Conservation (phyloP, 1,140 invertebrate species). For the Drosophila pruinosa region DNA sequence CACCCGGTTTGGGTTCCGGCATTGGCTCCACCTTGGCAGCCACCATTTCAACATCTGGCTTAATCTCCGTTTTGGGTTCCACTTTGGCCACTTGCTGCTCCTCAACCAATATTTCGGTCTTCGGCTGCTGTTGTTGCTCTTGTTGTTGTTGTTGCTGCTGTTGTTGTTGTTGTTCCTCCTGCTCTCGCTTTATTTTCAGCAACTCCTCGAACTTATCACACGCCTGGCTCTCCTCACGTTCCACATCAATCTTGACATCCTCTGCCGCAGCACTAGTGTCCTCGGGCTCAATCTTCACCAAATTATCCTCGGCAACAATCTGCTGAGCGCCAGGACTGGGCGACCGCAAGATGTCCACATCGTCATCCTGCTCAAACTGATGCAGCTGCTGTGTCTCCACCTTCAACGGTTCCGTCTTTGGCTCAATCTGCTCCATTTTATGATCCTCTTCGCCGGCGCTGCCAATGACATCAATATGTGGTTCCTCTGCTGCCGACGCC, state of each 20-base stretch:
- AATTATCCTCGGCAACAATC: conserved; percentile 79
- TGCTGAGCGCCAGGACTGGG: conserved; percentile 76
- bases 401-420: conserved; percentile 36
- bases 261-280: conserved; percentile 70
- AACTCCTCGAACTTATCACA: conserved; percentile 77
- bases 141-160: conserved; percentile 39
- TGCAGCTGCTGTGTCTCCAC: conserved; percentile 46
- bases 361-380: conserved; percentile 75
- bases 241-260: conserved; percentile 80
- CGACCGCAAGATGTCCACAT: conserved; percentile 76
- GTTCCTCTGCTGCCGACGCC: conserved; percentile 35
- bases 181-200: conserved; percentile 63
- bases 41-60: not conserved
- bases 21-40: conserved; percentile 25
- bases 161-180: conserved; percentile 65
- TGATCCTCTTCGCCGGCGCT: conserved; percentile 41
- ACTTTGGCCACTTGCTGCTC: conserved; percentile 20
- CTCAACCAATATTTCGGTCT: not conserved
- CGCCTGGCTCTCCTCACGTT: conserved; percentile 74
- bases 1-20: conserved; percentile 61
- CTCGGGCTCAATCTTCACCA: conserved; percentile 77
- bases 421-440: conserved; percentile 37
- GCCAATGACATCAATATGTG: conserved; percentile 70
- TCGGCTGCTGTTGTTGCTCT: conserved; percentile 8
- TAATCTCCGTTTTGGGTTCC: conserved; percentile 28